Evolutionary conservation across 2,888 invertebrate genomes (phyloP).

Genomic region (Hyposoter dolosus): DNA sequence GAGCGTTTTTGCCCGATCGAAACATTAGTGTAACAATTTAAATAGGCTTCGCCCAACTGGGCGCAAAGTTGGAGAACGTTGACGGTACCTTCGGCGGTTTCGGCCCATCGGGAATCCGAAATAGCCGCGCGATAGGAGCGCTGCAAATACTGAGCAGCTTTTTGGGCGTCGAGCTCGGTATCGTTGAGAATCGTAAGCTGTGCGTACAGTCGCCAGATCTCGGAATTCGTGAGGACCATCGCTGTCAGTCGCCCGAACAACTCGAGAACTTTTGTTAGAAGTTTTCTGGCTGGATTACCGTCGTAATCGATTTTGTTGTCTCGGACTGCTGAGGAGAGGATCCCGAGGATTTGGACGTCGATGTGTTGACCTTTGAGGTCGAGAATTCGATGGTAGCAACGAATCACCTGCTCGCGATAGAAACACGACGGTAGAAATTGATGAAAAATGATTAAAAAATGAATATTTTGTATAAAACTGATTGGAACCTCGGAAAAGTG

Average conservation of each 20-base stretch:
- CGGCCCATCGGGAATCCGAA: conserved; percentile 88
- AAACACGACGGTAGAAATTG: background rate
- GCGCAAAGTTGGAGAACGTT: conserved; percentile 88
- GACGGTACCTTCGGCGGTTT: conserved; percentile 87
- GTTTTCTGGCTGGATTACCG: conserved; percentile 80
- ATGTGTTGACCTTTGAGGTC: conserved; percentile 93
- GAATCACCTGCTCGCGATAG: conserved; percentile 86
- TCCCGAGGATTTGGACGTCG: conserved; percentile 91
- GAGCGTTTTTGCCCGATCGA: conserved; percentile 84
- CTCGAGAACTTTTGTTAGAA: conserved; percentile 86
- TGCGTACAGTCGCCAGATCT: conserved; percentile 94
- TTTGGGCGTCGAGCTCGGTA: conserved; percentile 80
- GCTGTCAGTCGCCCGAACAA: conserved; percentile 91
- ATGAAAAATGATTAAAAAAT: no score
- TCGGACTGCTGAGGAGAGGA: conserved; percentile 90
- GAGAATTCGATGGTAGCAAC: conserved; percentile 93
- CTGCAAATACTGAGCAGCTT: conserved; percentile 90
- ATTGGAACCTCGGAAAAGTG: conserved; percentile 90
- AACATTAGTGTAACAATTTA: conserved; percentile 85
- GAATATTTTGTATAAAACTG: background rate
- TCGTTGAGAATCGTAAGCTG: conserved; percentile 87
- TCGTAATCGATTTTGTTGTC: conserved; percentile 88
- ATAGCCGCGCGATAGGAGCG: conserved; percentile 90
- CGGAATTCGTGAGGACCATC: conserved; percentile 89
- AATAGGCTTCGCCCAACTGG: conserved; percentile 87